phyloP scores from a whole-genome alignment of 2,888 invertebrate species.

The Stenotaenia linearis region DNA sequence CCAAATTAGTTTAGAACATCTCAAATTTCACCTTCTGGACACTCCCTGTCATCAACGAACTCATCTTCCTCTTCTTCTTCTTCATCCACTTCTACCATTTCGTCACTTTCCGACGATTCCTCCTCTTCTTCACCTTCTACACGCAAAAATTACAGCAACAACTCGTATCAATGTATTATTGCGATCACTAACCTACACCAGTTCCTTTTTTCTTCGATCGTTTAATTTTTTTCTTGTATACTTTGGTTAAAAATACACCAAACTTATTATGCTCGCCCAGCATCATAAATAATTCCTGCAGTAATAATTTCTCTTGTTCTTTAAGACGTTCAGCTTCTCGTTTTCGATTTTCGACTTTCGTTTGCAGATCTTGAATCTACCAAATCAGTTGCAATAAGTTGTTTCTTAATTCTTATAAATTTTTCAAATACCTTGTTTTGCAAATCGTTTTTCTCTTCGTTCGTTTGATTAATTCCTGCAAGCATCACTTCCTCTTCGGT shows the following conservation, averaged over 20 bases:
- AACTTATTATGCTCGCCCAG: constrained; percentile 64
- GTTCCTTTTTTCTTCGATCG: constrained; percentile 56
- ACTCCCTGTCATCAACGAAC: not conserved
- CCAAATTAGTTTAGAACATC: not conserved
- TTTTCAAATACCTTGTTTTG: not conserved
- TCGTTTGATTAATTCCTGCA: not conserved
- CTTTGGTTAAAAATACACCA: constrained; percentile 67
- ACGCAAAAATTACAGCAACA: not conserved
- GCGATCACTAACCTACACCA: constrained; percentile 32
- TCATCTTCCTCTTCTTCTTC: constrained; percentile 29
- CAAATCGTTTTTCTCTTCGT: constrained; percentile 8
- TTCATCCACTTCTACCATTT: not conserved
- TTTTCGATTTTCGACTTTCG: not conserved
- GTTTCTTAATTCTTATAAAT: not conserved
- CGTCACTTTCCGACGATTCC: constrained; percentile 17
- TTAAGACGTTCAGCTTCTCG: not conserved
- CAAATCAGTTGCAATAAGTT: not conserved
- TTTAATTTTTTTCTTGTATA: constrained; percentile 77
- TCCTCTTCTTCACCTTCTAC: not conserved
- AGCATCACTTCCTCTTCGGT: not conserved
- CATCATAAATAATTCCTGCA: not conserved
- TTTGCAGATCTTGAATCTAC: not conserved
- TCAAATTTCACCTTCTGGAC: not conserved
- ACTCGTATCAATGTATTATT: not conserved
- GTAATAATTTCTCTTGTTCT: constrained; percentile 12